phyloP scores from a whole-genome alignment of 2,113 vertebrate species.

The Elaphurus davidianus region DNA sequence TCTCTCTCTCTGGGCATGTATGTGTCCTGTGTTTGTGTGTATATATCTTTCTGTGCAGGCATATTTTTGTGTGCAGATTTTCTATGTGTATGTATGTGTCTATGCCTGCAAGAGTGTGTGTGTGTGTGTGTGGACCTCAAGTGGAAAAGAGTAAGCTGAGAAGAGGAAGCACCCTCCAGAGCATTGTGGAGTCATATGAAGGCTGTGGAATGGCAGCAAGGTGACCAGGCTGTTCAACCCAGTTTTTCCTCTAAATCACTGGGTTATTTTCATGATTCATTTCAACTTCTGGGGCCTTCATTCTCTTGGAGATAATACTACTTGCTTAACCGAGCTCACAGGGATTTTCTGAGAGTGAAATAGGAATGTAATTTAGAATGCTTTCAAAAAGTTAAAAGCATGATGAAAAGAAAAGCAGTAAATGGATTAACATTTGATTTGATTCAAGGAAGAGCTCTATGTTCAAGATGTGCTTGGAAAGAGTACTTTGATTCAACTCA shows the following conservation, averaged over 20 bases:
- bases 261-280: constrained; percentile 34
- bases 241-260: neutral
- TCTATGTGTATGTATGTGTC: neutral
- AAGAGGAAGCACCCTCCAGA: neutral
- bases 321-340: constrained; percentile 30
- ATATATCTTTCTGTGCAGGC: neutral
- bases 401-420: constrained; percentile 50
- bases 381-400: constrained; percentile 60
- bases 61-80: neutral
- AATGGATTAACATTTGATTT: constrained; percentile 40
- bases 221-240: neutral
- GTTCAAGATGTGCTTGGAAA: constrained; percentile 22
- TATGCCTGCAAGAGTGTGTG: neutral
- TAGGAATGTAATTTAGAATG: constrained; percentile 50
- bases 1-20: neutral
- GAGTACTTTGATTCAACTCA: neutral
- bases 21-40: neutral
- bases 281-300: neutral
- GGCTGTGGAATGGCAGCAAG: neutral
- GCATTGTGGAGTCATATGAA: neutral
- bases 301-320: constrained; percentile 47
- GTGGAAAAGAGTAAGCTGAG: neutral
- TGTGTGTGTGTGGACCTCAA: neutral
- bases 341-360: constrained; percentile 49
- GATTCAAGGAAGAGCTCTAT: constrained; percentile 7